Evolutionary conservation across 2,888 invertebrate species (phyloP), one percentile per base, ranked within the genome.

Genomic region (Altica lythri): DNA sequence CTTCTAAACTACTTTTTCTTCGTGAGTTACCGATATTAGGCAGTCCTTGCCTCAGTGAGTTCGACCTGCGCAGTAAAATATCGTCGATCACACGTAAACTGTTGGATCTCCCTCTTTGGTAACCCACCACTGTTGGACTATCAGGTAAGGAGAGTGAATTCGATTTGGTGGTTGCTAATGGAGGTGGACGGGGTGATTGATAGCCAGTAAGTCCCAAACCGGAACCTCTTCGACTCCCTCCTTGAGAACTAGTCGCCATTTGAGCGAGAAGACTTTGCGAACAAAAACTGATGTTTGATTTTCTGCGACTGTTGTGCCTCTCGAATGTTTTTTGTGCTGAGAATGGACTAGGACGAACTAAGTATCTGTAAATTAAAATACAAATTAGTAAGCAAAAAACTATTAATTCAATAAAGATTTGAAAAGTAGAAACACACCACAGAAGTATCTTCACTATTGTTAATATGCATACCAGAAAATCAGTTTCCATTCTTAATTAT

Each of bases 261-360:
- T 83, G 84, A 29, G 84, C 82, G 57, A 89, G 82, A 57, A 89
- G 77, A 16, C 88, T 87, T 72, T 90, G 89, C 45, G 91, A 91
- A 75, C 90, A 91, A 76, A 92, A 92, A 72, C 92, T 92, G 68
- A 93, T 92, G 78, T 93, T 93, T 46, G 92, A 92, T 78, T 92
- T 92, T 46, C 94, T 82, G 6, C 93, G 81, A 58, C 92, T 92
- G 76, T 93, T 94, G 78, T 94, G 94, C 1, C 93, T 82, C 72
- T 94, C 93, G 77, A 94, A 95, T 0, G 94, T 94, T 78, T 94
- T 94, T 77, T 94, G 93, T 16, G 94, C 94, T 25, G 93, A 93
- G 75, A 96, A 94, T 8, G 96, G 95, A 72, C 94, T 95, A 1
- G 96, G 96, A 8, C 95, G 85, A 29, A 96, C 92, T 72, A 95